These are phyloP conservation scores for Eupristina koningsbergeri DNA, from an alignment of 1,140 invertebrate genomes.

Conservation along the genomic window DNA sequence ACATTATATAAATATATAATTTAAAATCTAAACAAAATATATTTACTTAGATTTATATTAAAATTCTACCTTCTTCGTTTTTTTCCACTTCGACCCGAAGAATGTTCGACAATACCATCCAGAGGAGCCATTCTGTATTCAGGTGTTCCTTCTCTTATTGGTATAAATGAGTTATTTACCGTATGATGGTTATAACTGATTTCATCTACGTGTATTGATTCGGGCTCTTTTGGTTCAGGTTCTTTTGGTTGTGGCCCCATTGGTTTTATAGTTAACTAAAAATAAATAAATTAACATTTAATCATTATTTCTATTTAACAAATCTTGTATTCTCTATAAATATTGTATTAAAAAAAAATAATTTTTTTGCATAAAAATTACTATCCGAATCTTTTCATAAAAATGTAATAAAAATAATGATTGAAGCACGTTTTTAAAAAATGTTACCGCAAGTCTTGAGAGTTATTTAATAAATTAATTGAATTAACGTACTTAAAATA, in stretches of 20 bases:
- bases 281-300: neutral
- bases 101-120: conserved; percentile 64
- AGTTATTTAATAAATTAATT: too few species aligned
- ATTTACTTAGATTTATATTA: too few species aligned
- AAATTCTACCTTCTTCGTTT: conserved; percentile 64
- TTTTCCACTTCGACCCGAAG: conserved; percentile 68
- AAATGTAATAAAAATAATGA: too few species aligned
- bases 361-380: too few species aligned
- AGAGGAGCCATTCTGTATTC: conserved; percentile 70
- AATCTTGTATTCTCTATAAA: neutral
- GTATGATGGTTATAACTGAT: conserved; percentile 58
- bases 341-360: neutral
- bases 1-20: too few species aligned
- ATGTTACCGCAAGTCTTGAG: too few species aligned
- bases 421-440: too few species aligned
- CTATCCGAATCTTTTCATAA: too few species aligned
- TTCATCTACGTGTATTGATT: conserved; percentile 59
- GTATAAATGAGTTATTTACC: conserved; percentile 61
- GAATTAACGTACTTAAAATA: too few species aligned
- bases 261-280: conserved; percentile 69
- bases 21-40: too few species aligned
- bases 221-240: conserved; percentile 58
- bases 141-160: conserved; percentile 68
- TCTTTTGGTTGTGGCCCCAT: conserved; percentile 64
- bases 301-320: neutral